These are phyloP conservation scores for Crotalus helleri DNA, from an alignment of 2,113 vertebrate species.

Conservation along the genomic window DNA sequence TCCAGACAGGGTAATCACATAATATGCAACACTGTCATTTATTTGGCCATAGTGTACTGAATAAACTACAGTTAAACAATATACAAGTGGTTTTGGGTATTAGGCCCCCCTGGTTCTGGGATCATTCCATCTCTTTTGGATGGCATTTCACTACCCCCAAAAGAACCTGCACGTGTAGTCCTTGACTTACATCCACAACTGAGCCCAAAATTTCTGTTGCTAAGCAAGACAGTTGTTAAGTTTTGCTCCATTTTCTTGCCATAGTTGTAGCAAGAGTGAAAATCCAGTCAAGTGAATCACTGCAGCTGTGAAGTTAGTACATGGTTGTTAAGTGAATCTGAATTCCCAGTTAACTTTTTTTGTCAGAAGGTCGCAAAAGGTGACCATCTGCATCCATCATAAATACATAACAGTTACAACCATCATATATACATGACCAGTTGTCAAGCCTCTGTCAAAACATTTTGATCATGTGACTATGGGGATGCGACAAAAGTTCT, in stretches of 20 bases:
- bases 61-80: background rate
- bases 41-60: background rate
- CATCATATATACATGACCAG: too few species aligned
- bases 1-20: background rate
- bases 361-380: background rate
- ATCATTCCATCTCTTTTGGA: background rate
- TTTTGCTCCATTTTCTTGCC: background rate
- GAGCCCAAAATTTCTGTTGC: background rate
- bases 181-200: background rate
- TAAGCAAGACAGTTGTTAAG: background rate
- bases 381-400: background rate
- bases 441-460: too few species aligned
- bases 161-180: background rate
- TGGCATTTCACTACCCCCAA: background rate
- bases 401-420: too few species aligned
- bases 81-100: background rate
- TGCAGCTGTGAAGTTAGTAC: background rate
- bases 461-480: too few species aligned
- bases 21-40: background rate
- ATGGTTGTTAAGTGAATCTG: background rate
- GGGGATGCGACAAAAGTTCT: too few species aligned
- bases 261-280: background rate
- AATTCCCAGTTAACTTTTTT: background rate
- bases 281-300: background rate
- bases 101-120: background rate